Percentiles rank a stretch among this genome's conserved stretches.
Conservation (phyloP, 2,888 invertebrate genomes). For the Helobdella robusta region DNA sequence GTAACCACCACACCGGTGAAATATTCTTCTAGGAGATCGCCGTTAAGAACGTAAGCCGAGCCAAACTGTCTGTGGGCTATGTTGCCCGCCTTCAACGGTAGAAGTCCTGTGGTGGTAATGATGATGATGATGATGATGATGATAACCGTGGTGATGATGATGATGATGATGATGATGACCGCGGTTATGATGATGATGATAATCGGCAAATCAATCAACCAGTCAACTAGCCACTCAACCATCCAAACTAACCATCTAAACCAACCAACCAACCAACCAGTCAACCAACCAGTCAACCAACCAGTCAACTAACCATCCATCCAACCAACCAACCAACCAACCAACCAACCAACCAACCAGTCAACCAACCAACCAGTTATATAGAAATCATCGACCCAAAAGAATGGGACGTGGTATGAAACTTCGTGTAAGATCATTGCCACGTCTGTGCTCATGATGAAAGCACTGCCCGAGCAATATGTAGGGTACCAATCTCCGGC, state of each 20-base stretch:
- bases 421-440: slow-evolving; percentile 55
- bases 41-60: slow-evolving; percentile 44
- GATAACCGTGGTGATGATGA: slow-evolving; percentile 17
- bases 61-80: slow-evolving; percentile 42
- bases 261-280: no score
- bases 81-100: slow-evolving; percentile 31
- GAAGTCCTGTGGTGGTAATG: slow-evolving; percentile 18
- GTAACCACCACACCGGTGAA: slow-evolving; percentile 36
- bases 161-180: slow-evolving; percentile 18
- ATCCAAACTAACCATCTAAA: no score
- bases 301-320: no score
- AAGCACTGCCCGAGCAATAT: slow-evolving; percentile 52
- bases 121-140: slow-evolving; percentile 12
- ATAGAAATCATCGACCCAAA: slow-evolving; percentile 74
- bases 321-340: no score
- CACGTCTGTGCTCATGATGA: slow-evolving; percentile 58
- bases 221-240: no score
- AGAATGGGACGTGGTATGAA: slow-evolving; percentile 59
- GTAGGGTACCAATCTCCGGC: slow-evolving; percentile 47
- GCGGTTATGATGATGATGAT: no score
- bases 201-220: no score
- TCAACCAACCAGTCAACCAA: no score
- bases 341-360: no score
- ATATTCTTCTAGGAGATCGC: slow-evolving; percentile 39
- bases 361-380: no score